Conservation (phyloP, 1,140 invertebrate species). For the Tetranychus urticae region DNA sequence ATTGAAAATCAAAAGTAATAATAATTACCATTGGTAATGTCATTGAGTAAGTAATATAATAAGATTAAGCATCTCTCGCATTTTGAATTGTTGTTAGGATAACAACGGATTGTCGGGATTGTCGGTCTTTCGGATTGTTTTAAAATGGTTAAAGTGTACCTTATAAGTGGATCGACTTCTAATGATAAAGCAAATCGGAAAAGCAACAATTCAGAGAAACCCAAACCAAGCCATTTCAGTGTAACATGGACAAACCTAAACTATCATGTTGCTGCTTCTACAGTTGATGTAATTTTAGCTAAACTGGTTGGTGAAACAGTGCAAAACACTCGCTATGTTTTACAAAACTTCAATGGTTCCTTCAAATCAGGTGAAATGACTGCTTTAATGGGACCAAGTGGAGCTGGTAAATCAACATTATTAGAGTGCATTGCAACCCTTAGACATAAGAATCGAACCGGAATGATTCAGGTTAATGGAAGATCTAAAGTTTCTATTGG, state of each 20-base stretch:
- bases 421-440: conserved; percentile 17
- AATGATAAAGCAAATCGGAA: too few relatives aligned
- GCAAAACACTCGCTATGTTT: background rate
- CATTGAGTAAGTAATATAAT: too few relatives aligned
- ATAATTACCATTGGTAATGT: too few relatives aligned
- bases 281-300: background rate
- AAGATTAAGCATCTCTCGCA: too few relatives aligned
- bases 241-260: background rate
- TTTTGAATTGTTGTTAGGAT: too few relatives aligned
- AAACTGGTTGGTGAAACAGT: background rate
- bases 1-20: too few relatives aligned
- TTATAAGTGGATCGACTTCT: too few relatives aligned
- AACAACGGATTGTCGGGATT: too few relatives aligned
- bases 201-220: too few relatives aligned
- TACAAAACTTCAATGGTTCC: conserved; percentile 6
- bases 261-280: background rate
- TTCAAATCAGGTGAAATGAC: conserved; percentile 21
- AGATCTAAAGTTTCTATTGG: conserved; percentile 1
- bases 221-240: too few relatives aligned
- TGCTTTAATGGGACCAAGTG: conserved; percentile 35
- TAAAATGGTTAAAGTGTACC: too few relatives aligned
- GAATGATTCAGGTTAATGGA: background rate
- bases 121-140: too few relatives aligned
- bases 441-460: background rate
- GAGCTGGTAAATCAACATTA: conserved; percentile 27